Evolutionary conservation across 1,140 invertebrate species (phyloP).

Genomic region (Psix sp.): DNA sequence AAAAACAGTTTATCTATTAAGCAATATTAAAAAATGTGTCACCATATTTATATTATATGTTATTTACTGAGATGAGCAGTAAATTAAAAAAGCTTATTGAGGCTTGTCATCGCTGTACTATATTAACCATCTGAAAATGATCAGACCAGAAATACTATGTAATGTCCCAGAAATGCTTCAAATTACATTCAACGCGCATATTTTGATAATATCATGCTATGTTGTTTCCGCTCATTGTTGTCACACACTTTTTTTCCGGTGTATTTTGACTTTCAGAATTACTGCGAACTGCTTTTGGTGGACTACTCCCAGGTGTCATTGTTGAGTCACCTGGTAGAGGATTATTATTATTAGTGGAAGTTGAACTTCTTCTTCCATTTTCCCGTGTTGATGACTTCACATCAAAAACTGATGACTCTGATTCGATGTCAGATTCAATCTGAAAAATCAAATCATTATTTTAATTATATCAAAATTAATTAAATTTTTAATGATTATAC

Average conservation of each 20-base stretch:
- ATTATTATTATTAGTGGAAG: conserved; percentile 80
- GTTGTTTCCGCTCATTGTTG: conserved; percentile 83
- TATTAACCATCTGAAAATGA: background rate
- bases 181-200: conserved; percentile 71
- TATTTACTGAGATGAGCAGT: too few species aligned
- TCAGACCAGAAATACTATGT: conserved; percentile 68
- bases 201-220: conserved; percentile 81
- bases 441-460: conserved; percentile 58
- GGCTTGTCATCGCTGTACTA: too few species aligned
- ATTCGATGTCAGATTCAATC: conserved; percentile 81
- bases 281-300: conserved; percentile 78
- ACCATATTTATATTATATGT: too few species aligned
- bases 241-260: conserved; percentile 78
- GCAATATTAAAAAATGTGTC: too few species aligned
- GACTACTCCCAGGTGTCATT: conserved; percentile 72
- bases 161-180: conserved; percentile 70
- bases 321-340: conserved; percentile 70
- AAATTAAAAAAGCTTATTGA: too few species aligned
- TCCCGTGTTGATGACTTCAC: conserved; percentile 77
- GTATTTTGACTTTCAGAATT: conserved; percentile 79
- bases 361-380: conserved; percentile 78
- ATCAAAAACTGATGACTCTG: conserved; percentile 79
- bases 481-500: too few species aligned
- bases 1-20: too few species aligned
- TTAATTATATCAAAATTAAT: too few species aligned